These are phyloP conservation scores for Cephalotes varians DNA, from an alignment of 2,888 invertebrate species.

Conservation along the genomic window DNA sequence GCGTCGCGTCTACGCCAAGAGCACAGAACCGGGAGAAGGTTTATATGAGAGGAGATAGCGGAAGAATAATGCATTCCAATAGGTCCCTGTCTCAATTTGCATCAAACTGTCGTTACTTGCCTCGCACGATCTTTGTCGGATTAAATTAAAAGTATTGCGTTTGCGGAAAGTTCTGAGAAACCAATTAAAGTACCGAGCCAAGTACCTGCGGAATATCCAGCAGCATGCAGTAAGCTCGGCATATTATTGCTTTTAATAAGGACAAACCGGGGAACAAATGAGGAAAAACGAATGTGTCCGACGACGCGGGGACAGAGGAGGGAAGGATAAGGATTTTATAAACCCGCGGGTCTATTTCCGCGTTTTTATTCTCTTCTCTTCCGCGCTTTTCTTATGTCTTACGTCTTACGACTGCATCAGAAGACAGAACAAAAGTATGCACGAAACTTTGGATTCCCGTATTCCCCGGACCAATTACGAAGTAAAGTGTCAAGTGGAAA, in stretches of 20 bases:
- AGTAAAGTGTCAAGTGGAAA: slow-evolving; percentile 63
- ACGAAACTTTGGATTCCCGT: slow-evolving; percentile 53
- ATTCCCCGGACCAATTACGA: slow-evolving; percentile 68
- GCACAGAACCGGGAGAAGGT: neutral
- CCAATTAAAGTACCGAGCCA: slow-evolving; percentile 31
- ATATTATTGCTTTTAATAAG: slow-evolving; percentile 49
- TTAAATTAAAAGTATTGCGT: slow-evolving; percentile 42
- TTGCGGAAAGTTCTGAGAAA: slow-evolving; percentile 32
- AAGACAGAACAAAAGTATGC: slow-evolving; percentile 58
- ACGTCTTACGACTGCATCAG: slow-evolving; percentile 23
- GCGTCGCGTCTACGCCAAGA: slow-evolving; percentile 10
- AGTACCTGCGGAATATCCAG: slow-evolving; percentile 23
- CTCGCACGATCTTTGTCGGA: slow-evolving; percentile 25
- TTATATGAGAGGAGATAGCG: slow-evolving; percentile 43
- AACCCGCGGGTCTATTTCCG: slow-evolving; percentile 26
- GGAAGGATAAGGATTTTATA: slow-evolving; percentile 27
- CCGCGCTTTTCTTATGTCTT: slow-evolving; percentile 36
- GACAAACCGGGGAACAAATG: slow-evolving; percentile 15
- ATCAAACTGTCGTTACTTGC: slow-evolving; percentile 47
- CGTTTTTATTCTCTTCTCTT: slow-evolving; percentile 54
- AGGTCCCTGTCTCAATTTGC: slow-evolving; percentile 42
- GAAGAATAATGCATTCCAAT: slow-evolving; percentile 51
- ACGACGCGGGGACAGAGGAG: slow-evolving; percentile 4
- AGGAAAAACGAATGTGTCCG: neutral
- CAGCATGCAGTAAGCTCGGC: neutral